Conservation (phyloP, 2,797 vertebrate species). For the Pygocentrus nattereri region DNA sequence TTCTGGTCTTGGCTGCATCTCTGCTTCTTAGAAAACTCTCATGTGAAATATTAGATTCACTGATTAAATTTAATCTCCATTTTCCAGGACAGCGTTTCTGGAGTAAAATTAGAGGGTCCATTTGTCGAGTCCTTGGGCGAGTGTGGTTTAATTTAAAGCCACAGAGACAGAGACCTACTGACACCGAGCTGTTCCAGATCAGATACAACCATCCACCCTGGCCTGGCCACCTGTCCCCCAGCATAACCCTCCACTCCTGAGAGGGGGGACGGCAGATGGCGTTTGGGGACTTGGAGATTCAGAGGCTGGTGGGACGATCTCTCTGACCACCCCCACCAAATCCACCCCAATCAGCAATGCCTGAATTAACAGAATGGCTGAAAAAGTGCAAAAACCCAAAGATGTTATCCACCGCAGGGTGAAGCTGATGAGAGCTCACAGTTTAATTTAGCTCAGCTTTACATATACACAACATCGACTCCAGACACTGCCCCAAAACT, state of each 20-base stretch:
- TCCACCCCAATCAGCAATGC: slow-evolving; percentile 75
- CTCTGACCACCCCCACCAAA: slow-evolving; percentile 61
- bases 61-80: too few relatives aligned
- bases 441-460: not conserved
- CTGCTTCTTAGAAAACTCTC: too few relatives aligned
- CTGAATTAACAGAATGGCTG: slow-evolving; percentile 71
- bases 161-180: slow-evolving; percentile 19
- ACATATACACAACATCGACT: not conserved
- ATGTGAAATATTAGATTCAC: too few relatives aligned
- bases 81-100: too few relatives aligned
- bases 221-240: slow-evolving; percentile 78
- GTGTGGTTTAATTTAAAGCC: slow-evolving; percentile 40
- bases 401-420: too few relatives aligned
- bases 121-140: slow-evolving; percentile 9
- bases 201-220: slow-evolving; percentile 62
- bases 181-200: slow-evolving; percentile 35
- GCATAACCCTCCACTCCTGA: slow-evolving; percentile 65
- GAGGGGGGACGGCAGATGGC: slow-evolving; percentile 78
- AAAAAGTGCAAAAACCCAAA: not conserved
- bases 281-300: slow-evolving; percentile 67
- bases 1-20: too few relatives aligned
- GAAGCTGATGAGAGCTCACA: not conserved
- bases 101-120: not conserved
- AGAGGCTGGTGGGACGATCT: slow-evolving; percentile 32
- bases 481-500: too few relatives aligned